Base-by-base conservation (phyloP, 2,888 invertebrate genomes). In the Neocrepidodera transversa region DNA sequence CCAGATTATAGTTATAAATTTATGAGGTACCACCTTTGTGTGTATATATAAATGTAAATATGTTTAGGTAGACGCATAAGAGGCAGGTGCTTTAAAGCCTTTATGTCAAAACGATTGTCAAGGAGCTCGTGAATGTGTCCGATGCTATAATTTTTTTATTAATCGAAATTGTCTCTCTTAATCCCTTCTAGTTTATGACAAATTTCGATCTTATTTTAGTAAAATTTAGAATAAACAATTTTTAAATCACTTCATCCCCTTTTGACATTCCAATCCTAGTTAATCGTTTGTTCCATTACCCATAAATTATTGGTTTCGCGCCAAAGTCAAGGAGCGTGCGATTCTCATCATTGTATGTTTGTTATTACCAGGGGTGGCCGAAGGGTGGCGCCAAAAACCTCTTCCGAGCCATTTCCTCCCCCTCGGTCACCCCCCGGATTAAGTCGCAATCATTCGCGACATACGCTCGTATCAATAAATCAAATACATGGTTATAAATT, bases 221-320 rank as follows among this genome's bases (percentile, higher is more conserved):
- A n/a, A n/a, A n/a, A n/a, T n/a, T n/a, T n/a, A n/a, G n/a, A n/a
- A n/a, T n/a, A n/a, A n/a, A n/a, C n/a, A n/a, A n/a, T n/a, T n/a
- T n/a, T n/a, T n/a, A n/a, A n/a, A n/a, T n/a, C n/a, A n/a, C n/a
- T n/a, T n/a, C 32, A 13, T 32, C 32, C 23, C 32, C 6, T 13
- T 13, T 32, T 32, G 32, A 11, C 13, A 32, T 11, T 13, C 11
- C 4, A 13, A 32, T 32, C 32, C 13, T 35, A 28, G n/a, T 63
- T 65, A 65, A 65, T 63, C 63, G 65, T 71, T 71, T 68, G 68
- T 70, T 69, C 69, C 70, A 69, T 73, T 73, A 72, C 58, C 63
- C 65, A 62, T 73, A 71, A 74, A 71, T 73, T 74, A 74, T 73
- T 67, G 69, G 68, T 68, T 68, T 68, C 64, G 62, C 65, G 63